Evolutionary conservation across 2,113 vertebrate genomes (phyloP), one percentile per base, ranked within the genome.

Genomic region (Rhodinocichla rosea): DNA sequence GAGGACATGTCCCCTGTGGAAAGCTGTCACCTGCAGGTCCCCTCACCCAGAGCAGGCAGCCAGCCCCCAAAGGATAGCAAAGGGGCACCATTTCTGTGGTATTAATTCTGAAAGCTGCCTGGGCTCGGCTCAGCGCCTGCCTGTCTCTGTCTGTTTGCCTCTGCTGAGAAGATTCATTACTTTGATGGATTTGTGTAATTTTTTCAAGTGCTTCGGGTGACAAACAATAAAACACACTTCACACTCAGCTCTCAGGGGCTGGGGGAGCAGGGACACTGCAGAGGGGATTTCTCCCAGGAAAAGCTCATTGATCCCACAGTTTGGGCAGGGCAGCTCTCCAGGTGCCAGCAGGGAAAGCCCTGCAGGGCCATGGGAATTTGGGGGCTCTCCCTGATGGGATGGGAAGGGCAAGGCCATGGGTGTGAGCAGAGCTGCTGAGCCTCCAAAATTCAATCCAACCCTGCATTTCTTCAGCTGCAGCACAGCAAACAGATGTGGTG

Each of bases 111-210:
- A 91, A 92, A 96, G 91, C 91, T 73, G 59, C 64, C 92, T 65
- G 39, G 70, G 96, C 91, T 82, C 17, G 1, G 86, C 75, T 92
- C 96, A 93, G 92, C 33, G 50, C 96, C 89, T 93, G 95, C 94
- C 95, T 92, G 87, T 96, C 95, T 97, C 91, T 97, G 97, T 95
- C 96, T 96, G 14, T 95, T 97, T 95, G 91, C 94, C 83, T 80
- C 95, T 86, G 83, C 95, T 95, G 90, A 59, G 85, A 83, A 97
- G 97, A 97, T 97, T 97, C 87, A 97, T 97, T 97, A 95, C 92
- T 97, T 97, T 97, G 97, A 97, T 97, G 96, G 97, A 97, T 97
- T 91, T 78, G 57, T 97, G 97, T 97, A 95, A 97, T 97, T 97
- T 97, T 97, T 96, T 90, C 94, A 94, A 97, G 95, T 83, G 95